Base-by-base conservation (phyloP, 2,888 invertebrate genomes). In the Amblyjoppa fuscipennis region DNA sequence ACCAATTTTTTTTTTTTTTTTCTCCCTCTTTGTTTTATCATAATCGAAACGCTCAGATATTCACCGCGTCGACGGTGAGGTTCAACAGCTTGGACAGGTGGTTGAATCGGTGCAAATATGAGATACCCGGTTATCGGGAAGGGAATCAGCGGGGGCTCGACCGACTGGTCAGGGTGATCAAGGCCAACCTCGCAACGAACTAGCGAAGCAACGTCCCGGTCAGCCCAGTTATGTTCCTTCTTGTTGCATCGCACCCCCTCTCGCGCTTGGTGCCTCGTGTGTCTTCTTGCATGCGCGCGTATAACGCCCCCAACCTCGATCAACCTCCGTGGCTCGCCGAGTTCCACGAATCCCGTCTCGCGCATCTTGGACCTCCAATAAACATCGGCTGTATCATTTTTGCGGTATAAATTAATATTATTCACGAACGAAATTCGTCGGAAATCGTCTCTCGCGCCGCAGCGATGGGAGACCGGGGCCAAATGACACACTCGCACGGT, bases 141-240 rank as follows among this genome's bases (percentile, higher is more conserved):
- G 92, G 92, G 70, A 96, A 96, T 90, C 94, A 95, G 87, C 94
- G 94, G 90, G 96, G 96, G 53, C 76, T 86, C 75, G 81, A 69
- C 78, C 77, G 73, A 56, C 49, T 75, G 41, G 38, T 79, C 53
- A 53, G 45, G 70, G 41, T 64, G 59, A 79, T 79, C 59, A 70
- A 71, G 71, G 79, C 79, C 25, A 69, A 45, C 5, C 70, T 79
- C 59, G 61, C 69, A 5, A 38, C 11, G 11, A 45, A 34, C 31
- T 64, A 31, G 1, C 31, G 11, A n/a, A 59, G 25, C 74, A 74
- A 38, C 59, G 25, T 59, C 28, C 7, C 38, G 31, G 53, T 20
- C n/a, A 51, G 41, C 49, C 28, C 51, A 20, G 51, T 25, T 76
- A 76, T 38, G 13, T 49, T 38, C 66, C 66, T 76, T 76, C 66